A percentile compares a stretch with the other conserved stretches of the same genome.
These are phyloP conservation scores for Plectropomus leopardus DNA, from an alignment of 2,113 vertebrate species.

Conservation along the genomic window DNA sequence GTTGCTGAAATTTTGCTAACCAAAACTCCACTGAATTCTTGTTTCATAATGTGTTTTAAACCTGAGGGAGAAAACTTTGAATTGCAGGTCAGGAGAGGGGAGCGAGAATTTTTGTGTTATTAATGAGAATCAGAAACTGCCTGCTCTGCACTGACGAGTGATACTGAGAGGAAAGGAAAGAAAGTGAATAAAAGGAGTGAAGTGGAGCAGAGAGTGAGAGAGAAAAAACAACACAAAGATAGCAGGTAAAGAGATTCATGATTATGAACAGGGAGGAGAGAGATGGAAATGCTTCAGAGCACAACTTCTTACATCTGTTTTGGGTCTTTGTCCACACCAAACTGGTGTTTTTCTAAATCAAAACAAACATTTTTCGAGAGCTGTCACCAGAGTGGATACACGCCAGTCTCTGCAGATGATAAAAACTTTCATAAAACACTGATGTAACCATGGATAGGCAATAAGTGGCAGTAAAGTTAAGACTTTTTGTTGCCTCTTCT, in stretches of 20 bases:
- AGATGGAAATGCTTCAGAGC: background rate
- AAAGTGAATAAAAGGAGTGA: background rate
- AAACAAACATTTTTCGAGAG: background rate
- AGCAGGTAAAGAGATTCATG: background rate
- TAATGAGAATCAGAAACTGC: slow-evolving; percentile 55
- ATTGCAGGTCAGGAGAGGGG: slow-evolving; percentile 22
- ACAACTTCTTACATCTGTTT: slow-evolving; percentile 3
- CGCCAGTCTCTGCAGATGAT: background rate
- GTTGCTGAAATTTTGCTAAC: slow-evolving; percentile 16
- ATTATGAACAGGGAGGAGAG: background rate
- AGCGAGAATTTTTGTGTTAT: slow-evolving; percentile 19
- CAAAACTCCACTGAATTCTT: slow-evolving; percentile 11
- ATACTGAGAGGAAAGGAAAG: background rate
- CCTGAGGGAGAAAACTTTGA: slow-evolving; percentile 34
- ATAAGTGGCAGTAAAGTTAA: background rate
- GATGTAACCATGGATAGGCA: background rate
- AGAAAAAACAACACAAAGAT: slow-evolving; percentile 1
- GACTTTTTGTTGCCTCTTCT: background rate
- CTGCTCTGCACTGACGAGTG: slow-evolving; percentile 36
- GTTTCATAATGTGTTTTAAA: slow-evolving; percentile 26
- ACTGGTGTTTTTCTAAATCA: background rate
- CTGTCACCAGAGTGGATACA: background rate
- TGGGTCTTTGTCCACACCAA: slow-evolving; percentile 10
- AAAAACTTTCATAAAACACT: background rate
- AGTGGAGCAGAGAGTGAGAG: background rate